Base-by-base conservation (phyloP, 2,888 invertebrate species). In the Molorchus minor region DNA sequence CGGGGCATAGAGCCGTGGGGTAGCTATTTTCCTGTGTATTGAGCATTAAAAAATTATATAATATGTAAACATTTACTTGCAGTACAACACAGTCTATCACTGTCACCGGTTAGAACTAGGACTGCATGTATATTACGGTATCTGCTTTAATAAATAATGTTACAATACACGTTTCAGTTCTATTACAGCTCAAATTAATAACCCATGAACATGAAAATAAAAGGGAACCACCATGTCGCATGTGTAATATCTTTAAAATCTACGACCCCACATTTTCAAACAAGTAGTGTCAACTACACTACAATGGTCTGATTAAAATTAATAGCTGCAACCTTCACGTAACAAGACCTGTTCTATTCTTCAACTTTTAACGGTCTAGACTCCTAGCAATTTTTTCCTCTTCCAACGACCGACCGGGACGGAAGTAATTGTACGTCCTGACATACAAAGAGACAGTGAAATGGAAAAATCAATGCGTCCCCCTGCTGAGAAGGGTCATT, bases 291-390 rank as follows among this genome's bases (percentile, higher is more conserved):
- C 38, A 49, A 40, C 38, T 25, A 20, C 21, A n/a, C 38, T 25
- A 40, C 19, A 38, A 49, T 19, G 49, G 21, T 38, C 25, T 38
- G 38, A 49, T 49, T 49, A 49, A 49, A 49, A 49, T 49, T 36
- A 38, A 49, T 49, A 25, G 38, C 25, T 35, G 25, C 15, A 38
- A 12, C n/a, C n/a, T 52, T 41, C 41, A 30, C 30, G 52, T 16
- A 30, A 36, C 30, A 29, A 52, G 20, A 12, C 33, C 33, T 33
- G 33, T 33, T 33, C 12, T 10, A 33, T 33, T 33, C n/a, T n/a
- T n/a, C 12, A 10, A 3, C 3, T 10, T 3, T n/a, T n/a, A n/a
- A n/a, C 33, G 3, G 33, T 33, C 33, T 33, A 10, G 33, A 33
- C 33, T 7, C 3, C 7, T n/a, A 12, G 3, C 33, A 3, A 10